Conservation (phyloP, 2,888 invertebrate species). For the Uloborus plumipes region DNA sequence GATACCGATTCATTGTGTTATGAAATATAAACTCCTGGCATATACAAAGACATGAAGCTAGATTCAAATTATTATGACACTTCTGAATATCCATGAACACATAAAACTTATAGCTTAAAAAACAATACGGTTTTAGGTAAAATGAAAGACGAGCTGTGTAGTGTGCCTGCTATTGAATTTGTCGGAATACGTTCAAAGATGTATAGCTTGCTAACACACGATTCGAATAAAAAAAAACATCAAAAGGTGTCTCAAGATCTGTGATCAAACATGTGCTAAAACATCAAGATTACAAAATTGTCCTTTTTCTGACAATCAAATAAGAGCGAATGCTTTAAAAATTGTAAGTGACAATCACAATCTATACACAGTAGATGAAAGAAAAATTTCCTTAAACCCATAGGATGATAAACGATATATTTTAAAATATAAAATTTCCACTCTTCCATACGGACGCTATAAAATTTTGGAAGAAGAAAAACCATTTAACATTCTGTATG, state of each 20-base stretch:
- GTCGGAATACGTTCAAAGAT: not conserved
- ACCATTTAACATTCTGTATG: too few species aligned
- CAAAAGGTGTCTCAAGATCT: too few species aligned
- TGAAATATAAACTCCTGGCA: not conserved
- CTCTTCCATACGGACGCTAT: not conserved
- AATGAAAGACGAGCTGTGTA: not conserved
- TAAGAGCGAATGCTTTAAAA: not conserved
- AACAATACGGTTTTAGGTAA: not conserved
- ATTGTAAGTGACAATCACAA: not conserved
- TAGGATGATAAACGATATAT: not conserved
- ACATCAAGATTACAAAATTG: too few species aligned
- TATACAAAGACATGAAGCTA: not conserved
- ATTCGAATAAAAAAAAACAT: too few species aligned
- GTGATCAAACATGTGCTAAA: too few species aligned
- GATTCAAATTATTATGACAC: not conserved
- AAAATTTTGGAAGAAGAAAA: not conserved
- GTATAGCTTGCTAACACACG: not conserved
- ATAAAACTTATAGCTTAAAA: not conserved
- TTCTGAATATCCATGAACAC: not conserved
- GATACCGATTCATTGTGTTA: slow-evolving; percentile 7
- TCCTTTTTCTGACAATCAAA: not conserved
- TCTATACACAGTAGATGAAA: not conserved
- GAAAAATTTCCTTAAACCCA: not conserved
- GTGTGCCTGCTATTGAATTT: not conserved
- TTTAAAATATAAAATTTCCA: not conserved